Evolutionary conservation across 2,888 invertebrate species (phyloP), one percentile per base, ranked within the genome.

Genomic region (Hanleya hanleyi): DNA sequence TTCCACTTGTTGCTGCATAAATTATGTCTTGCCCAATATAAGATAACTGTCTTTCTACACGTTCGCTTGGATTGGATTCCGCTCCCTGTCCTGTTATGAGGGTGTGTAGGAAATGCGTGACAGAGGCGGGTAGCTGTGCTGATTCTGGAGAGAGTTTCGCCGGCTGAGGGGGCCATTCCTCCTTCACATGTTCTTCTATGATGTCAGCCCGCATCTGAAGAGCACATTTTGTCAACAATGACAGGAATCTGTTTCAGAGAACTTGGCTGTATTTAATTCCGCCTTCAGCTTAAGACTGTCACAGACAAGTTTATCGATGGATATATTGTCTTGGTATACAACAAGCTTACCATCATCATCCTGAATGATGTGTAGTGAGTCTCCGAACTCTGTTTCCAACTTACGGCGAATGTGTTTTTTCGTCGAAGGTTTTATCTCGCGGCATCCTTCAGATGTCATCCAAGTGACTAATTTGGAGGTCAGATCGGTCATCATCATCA

Each of bases 91-190:
- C n/a, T n/a, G 62, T 64, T 7, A 71, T 47, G 9, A 74, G 51
- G 6, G 41, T 51, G 0, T 4, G 15, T 4, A 66, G 32, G 38
- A 66, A 66, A 6, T 7, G 18, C 18, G n/a, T 22, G 4, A 66
- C 33, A 18, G 26, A 33, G 12, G 12, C 26, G 9, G 57, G 57
- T 18, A 57, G 9, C 9, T 7, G 9, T 38, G n/a, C n/a, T 7
- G 37, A 64, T 15, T 41, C 18, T 18, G 9, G 47, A 15, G 47
- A 9, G 18, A 29, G 62, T 61, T 67, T 57, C 22, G 66, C 65
- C n/a, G 74, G 74, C 49, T 73, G 65, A 57, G 41, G 75, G 70
- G 51, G 75, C 79, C 12, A 92, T 38, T 36, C 38, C 3, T 35
- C 50, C 26, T 4, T n/a, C 37, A 22, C 18, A 22, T n/a, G 33